Evolutionary conservation across 1,140 invertebrate genomes (phyloP), one percentile per base, ranked within the genome.

Genomic region (Drosophila virilis): DNA sequence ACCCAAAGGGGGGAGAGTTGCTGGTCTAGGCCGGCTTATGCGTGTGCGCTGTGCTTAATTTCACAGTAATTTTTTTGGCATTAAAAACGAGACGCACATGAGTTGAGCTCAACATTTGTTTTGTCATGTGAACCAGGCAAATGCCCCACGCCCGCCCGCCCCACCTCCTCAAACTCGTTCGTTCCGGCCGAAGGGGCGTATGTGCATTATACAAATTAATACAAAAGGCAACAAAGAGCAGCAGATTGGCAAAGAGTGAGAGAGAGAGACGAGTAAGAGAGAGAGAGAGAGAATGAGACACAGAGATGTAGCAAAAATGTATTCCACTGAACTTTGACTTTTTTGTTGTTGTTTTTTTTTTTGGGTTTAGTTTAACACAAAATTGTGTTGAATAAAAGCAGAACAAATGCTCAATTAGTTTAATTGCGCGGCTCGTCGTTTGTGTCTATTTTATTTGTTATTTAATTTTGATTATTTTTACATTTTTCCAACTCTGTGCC

Each of bases 141-240:
- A 64, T 3, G 12, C 48, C 28, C 58, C 15, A 12, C 35, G 4
- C 22, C 22, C 22, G 22, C 22, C 5, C 4, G 4, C 22, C 22
- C 22, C 22, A 0, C 4, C 4, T 2, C 22, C 22, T 28, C 22
- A 28, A 28, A 13, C 58, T 9, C 40, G 43, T 60, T 68, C 57
- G 81, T 77, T 73, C 62, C 60, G 77, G 77, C 74, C 40, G 40
- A 51, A 54, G 64, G 74, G 62, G 67, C 52, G 71, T 66, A 45
- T 74, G 59, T 59, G 67, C 60, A 81, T 81, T 80, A 84, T 74
- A 80, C 68, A 84, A 84, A 84, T 84, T 80, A 84, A 80, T 67
- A 58, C 60, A 32, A 70, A 77, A 84, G 59, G 58, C 59, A 43
- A 54, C 22, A 54, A 35, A 7, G 12, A 22, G 22, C 12, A 22